Base-by-base conservation (phyloP, 2,888 invertebrate species). In the Cheilosia vulpina region DNA sequence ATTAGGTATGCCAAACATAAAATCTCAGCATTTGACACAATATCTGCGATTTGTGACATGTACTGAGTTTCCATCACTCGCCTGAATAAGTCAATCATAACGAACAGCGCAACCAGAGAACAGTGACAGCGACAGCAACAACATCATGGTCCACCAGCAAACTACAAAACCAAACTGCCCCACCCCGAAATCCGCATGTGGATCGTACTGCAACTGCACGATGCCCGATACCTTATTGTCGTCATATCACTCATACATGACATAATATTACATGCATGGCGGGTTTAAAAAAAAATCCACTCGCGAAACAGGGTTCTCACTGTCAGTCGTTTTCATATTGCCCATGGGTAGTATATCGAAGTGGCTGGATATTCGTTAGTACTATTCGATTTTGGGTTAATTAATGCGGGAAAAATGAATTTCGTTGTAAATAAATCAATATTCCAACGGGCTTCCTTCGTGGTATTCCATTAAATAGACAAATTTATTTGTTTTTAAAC, bases 21-120 rank as follows among this genome's bases (percentile, higher is more conserved):
- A 62, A 66, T 73, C 62, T 68, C 62, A 55, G 31, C 47, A 81
- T 77, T 81, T 85, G 81, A 81, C 81, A 81, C 71, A 77, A 72
- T 85, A 68, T 77, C 71, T 58, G 69, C 57, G 72, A 81, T 68
- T 66, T 72, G 76, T 85, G 85, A 85, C 85, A 85, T 50, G 71
- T 41, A 60, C 71, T 81, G 81, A 71, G 71, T 81, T 81, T 85
- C 50, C 76, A 81, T 68, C 85, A 85, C 68, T 43, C 41, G 85
- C 71, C 45, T 63, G 81, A 80, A 80, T 75, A 80, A 75, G 68
- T 84, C 69, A 45, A 71, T 65, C 69, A 69, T 66, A 75, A 76
- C 66, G 66, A 43, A 63, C 58, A 53, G 21, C 21, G 2, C n/a
- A 43, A 27, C 11, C 17, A 11, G 31, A 15, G 19, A 9, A 21